Evolutionary conservation across 2,888 invertebrate genomes (phyloP).

Genomic region (Idaea dimidiata): DNA sequence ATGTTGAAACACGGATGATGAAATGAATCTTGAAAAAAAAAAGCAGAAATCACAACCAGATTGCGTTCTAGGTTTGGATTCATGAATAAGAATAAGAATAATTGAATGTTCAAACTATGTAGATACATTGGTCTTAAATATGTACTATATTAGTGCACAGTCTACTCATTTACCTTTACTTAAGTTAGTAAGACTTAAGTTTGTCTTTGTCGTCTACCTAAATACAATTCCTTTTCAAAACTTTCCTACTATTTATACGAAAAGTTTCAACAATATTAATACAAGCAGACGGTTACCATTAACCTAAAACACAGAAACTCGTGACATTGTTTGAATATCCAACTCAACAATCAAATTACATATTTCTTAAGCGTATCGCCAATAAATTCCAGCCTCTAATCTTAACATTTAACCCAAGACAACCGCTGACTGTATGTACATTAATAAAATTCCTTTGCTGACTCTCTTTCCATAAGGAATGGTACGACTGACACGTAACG

Average conservation of each 20-base stretch:
- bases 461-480: slow-evolving; percentile 28
- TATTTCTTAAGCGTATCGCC: slow-evolving; percentile 26
- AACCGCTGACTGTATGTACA: slow-evolving; percentile 33
- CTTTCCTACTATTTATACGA: background rate
- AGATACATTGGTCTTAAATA: too few relatives aligned
- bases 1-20: too few relatives aligned
- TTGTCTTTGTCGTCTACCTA: too few relatives aligned
- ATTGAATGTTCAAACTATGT: too few relatives aligned
- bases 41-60: too few relatives aligned
- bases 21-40: too few relatives aligned
- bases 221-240: too few relatives aligned
- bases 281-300: background rate
- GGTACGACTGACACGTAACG: slow-evolving; percentile 19
- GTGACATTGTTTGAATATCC: background rate
- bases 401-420: slow-evolving; percentile 28
- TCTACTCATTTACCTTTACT: too few relatives aligned
- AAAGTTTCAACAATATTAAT: background rate
- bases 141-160: too few relatives aligned
- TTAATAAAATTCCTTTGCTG: slow-evolving; percentile 34
- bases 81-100: too few relatives aligned
- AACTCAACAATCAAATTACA: slow-evolving; percentile 13
- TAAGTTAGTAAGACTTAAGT: too few relatives aligned
- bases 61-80: too few relatives aligned
- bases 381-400: slow-evolving; percentile 33
- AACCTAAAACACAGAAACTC: background rate